These are phyloP conservation scores for Drosophila pruinosa DNA, from an alignment of 1,140 invertebrate species.

Conservation along the genomic window DNA sequence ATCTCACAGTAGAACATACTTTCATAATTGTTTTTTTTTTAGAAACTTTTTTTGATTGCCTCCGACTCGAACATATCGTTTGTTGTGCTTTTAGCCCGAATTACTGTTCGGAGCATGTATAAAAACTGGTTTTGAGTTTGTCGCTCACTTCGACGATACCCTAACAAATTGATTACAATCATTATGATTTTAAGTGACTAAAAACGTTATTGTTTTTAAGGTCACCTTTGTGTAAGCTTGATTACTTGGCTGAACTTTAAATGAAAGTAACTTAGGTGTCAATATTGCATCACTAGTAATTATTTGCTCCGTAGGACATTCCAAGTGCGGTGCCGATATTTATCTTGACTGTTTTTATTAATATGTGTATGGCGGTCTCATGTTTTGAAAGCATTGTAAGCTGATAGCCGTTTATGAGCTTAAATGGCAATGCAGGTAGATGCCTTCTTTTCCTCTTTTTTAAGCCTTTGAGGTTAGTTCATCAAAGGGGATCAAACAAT, in stretches of 20 bases:
- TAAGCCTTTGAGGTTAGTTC: conserved; percentile 42
- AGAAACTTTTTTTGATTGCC: conserved; percentile 65
- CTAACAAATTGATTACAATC: conserved; percentile 20
- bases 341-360: conserved; percentile 4
- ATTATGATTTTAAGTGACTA: neutral
- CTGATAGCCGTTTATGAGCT: conserved; percentile 75
- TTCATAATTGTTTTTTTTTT: too few species aligned
- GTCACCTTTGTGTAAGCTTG: neutral
- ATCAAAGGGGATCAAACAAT: conserved; percentile 59
- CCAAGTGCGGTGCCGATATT: neutral
- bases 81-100: conserved; percentile 34
- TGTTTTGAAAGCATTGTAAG: conserved; percentile 65
- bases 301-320: conserved; percentile 3
- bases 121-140: conserved; percentile 59
- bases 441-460: neutral
- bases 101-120: conserved; percentile 17
- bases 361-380: conserved; percentile 31
- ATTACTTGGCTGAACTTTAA: neutral
- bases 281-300: neutral
- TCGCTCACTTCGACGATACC: conserved; percentile 29
- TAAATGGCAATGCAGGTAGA: conserved; percentile 71
- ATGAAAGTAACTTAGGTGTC: neutral
- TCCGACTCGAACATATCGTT: conserved; percentile 24
- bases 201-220: neutral
- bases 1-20: too few species aligned